phyloP scores from a whole-genome alignment of 2,113 vertebrate genomes.

The Galeopterus variegatus region DNA sequence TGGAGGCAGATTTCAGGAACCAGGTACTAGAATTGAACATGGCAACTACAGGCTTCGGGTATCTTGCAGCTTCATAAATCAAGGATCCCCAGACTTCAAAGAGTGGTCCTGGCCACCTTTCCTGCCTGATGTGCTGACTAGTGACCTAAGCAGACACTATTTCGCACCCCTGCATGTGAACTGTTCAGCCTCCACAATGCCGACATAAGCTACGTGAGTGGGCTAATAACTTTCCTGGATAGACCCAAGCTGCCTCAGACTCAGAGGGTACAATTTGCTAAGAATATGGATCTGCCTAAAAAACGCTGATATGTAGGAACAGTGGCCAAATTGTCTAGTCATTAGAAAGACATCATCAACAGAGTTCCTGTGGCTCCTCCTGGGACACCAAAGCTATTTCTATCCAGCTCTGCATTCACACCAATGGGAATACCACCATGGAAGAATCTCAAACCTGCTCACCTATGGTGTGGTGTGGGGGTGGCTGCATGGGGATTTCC shows the following conservation, averaged over 20 bases:
- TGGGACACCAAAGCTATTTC: conserved; percentile 93
- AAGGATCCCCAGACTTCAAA: neutral
- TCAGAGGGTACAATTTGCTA: conserved; percentile 86
- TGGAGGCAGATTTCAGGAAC: neutral
- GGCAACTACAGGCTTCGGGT: neutral
- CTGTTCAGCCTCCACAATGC: conserved; percentile 87
- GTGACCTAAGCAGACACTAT: neutral
- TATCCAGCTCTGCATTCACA: conserved; percentile 92
- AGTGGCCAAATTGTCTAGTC: conserved; percentile 92
- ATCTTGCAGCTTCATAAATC: neutral
- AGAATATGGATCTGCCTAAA: conserved; percentile 87
- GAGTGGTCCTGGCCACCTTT: neutral
- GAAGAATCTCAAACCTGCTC: conserved; percentile 93
- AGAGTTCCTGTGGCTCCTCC: conserved; percentile 93
- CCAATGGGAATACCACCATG: conserved; percentile 86
- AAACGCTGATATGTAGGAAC: conserved; percentile 88
- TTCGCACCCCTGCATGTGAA: neutral
- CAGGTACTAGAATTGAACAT: neutral
- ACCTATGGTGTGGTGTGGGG: conserved; percentile 91
- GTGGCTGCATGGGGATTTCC: conserved; percentile 95
- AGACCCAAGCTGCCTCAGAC: conserved; percentile 89
- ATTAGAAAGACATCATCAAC: conserved; percentile 91
- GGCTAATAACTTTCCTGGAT: conserved; percentile 90
- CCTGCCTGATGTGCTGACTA: conserved; percentile 84
- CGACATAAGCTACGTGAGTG: conserved; percentile 89